Evolutionary conservation across 1,140 invertebrate species (phyloP), one percentile per base, ranked within the genome.

Genomic region (Drosophila pseudoobscura): DNA sequence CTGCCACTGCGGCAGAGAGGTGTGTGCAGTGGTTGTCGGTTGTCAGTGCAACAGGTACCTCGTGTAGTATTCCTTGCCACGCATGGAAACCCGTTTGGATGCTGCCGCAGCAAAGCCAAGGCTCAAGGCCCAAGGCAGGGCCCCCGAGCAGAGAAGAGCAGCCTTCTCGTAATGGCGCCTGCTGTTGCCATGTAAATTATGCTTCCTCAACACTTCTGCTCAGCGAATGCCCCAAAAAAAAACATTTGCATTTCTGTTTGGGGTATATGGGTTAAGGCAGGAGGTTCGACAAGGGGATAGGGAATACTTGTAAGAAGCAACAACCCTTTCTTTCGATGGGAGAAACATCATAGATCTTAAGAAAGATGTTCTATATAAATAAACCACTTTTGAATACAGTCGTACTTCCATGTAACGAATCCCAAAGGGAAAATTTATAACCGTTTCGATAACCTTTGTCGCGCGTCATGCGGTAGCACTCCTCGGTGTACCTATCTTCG

Each of bases 101-200:
- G 35, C 56, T 24, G 46, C 43, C 31, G 7, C 20, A 20, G 20
- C 31, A 43, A 43, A 43, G 55, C 11, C 43, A 15, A 65, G 57
- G 43, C 65, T 62, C 46, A n/a, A 31, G 57, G 43, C 65, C 62
- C 46, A n/a, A 31, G 29, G 43, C 15, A 20, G 58, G 17, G 45
- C 17, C 46, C 7, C 22, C 56, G 9, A 13, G 13, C 44, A 9
- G 35, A 24, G 63, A 59, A 41, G 64, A 58, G 63, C 35, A 15
- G 35, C 43, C 54, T 44, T 57, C 53, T 64, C 69, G 63, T 69
- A 69, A 69, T 69, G 87, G 87, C 87, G 87, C 87, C 83, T 90
- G 82, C 83, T 90, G 82, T 90, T 90, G 82, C 82, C 87, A 90
- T 89, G 87, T 89, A 89, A 85, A 89, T 89, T 89, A 89, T 89